phyloP scores from a whole-genome alignment of 2,113 vertebrate species.

The Cyanoliseus patagonus region DNA sequence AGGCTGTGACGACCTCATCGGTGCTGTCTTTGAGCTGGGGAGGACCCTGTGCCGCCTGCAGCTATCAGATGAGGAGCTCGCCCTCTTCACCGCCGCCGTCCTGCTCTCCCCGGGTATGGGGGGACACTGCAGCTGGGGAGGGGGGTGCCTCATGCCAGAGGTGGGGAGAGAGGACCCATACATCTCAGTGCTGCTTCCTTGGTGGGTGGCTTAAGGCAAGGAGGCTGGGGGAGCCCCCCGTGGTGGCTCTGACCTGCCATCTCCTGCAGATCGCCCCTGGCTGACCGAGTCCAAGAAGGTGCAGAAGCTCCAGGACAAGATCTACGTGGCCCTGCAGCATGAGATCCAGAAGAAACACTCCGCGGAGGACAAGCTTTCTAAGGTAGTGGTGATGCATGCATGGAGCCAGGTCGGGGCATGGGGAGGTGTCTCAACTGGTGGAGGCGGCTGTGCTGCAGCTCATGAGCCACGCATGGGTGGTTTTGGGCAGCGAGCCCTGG shows the following conservation, averaged over 20 bases:
- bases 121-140: fast-evolving
- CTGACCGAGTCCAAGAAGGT: conserved; percentile 86
- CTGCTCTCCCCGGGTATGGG: conserved; percentile 85
- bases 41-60: conserved; percentile 84
- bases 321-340: conserved; percentile 85
- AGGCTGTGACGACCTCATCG: conserved; percentile 90
- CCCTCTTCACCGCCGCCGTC: conserved; percentile 86
- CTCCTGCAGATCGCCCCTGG: conserved; percentile 81
- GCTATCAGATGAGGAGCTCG: conserved; percentile 87
- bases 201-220: not conserved
- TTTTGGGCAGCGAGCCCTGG: fast-evolving
- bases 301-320: conserved; percentile 89
- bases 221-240: not conserved
- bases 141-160: not conserved
- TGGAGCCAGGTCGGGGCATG: not conserved
- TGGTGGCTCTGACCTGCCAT: not conserved
- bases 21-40: conserved; percentile 83
- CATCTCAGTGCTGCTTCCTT: not conserved
- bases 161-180: not conserved
- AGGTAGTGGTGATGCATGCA: conserved; percentile 62
- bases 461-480: fast-evolving
- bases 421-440: not conserved
- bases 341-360: conserved; percentile 83
- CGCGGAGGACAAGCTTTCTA: conserved; percentile 84
- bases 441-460: not conserved